Evolutionary conservation across 37 sponge, comb jelly and placozoan species (phyloP), one percentile per base, ranked within the genome.

Genomic region (Petrosia ficiformis): DNA sequence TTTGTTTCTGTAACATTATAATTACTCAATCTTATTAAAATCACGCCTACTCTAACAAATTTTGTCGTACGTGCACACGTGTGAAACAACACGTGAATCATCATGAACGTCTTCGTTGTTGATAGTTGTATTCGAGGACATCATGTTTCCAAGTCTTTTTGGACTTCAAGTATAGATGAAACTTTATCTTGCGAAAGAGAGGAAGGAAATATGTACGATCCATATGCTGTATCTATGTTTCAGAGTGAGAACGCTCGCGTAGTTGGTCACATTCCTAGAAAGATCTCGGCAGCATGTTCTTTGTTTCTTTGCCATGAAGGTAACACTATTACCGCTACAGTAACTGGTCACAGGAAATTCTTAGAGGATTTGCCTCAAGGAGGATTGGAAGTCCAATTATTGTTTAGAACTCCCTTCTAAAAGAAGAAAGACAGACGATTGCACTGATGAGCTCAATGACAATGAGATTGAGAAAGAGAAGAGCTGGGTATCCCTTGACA

Each of bases 361-460:
- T 42, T 35, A 21, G 30, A 33, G 11, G 73, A 72, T 38, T 39
- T 72, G 39, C 72, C 65, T 28, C 81, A 80, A 40, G 81, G 73
- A 59, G 73, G 72, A 37, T 24, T 80, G 30, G 72, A 80, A 60
- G 14, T 80, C 60, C 81, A 63, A 28, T 80, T 64, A 48, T 14
- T 48, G 8, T 19, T 48, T 48, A 19, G 54, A 48, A 14, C 54
- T 14, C 14, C 14, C 54, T 19, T 14, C 54, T 48, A 48, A 48
- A 48, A 48, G 54, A 48, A 48, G 8, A 14, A 48, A 48, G 10
- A 29, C 10, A 29, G 32, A 31, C 21, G 33, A 64, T n/a, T 64
- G 10, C 21, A 64, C 10, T n/a, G 65, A 29, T n/a, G 32, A 64
- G 57, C 57, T 21, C 16, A 54, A 54, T 54, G 57, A 54, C 57